These are phyloP conservation scores for Limnephilus auricula DNA, from an alignment of 2,888 invertebrate species.

Conservation along the genomic window DNA sequence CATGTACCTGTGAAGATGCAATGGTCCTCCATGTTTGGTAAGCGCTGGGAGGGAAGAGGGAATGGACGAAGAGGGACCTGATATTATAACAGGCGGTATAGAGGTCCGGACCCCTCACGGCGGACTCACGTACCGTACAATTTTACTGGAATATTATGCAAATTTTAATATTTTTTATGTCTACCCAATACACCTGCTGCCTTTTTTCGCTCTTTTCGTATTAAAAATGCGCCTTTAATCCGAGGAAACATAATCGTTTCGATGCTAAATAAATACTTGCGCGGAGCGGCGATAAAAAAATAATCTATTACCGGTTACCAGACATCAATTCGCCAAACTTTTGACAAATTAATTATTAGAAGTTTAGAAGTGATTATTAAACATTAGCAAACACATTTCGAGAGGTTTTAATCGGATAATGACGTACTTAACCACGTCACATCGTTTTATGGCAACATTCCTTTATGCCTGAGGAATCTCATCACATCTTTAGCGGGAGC, in stretches of 20 bases:
- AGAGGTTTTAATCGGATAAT: neutral
- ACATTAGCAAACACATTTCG: neutral
- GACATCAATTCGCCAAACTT: neutral
- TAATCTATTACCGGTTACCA: neutral
- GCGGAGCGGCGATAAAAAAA: neutral
- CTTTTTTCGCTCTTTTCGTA: constrained; percentile 23
- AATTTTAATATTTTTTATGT: constrained; percentile 38
- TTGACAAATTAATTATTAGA: constrained; percentile 2
- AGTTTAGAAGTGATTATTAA: neutral
- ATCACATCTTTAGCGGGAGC: neutral
- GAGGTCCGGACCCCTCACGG: constrained; percentile 41
- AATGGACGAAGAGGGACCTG: neutral
- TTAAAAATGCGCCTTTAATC: neutral
- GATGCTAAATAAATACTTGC: neutral
- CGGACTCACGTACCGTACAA: constrained; percentile 50
- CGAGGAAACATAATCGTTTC: constrained; percentile 24
- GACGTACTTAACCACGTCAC: neutral
- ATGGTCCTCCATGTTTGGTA: neutral
- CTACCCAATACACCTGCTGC: constrained; percentile 25
- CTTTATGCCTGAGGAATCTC: neutral
- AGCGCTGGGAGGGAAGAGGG: neutral
- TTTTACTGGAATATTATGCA: constrained; percentile 57
- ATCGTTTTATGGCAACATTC: neutral
- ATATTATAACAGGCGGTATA: neutral
- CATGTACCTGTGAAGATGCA: neutral